Evolutionary conservation across 2,113 vertebrate species (phyloP), one percentile per base, ranked within the genome.

Genomic region (Rafetus swinhoei): DNA sequence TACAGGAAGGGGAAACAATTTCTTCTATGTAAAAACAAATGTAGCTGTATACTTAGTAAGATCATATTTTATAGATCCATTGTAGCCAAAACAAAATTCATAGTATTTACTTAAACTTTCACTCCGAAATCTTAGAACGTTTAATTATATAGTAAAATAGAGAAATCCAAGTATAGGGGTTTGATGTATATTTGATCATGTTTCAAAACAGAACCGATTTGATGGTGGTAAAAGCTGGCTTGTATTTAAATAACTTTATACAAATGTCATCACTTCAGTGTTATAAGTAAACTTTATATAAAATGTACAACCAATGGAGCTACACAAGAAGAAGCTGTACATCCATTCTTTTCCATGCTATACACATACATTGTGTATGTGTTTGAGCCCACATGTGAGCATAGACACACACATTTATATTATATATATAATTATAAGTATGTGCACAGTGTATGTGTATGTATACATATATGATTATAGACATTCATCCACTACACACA

Each of bases 351-450:
- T 32, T n/a, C 32, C 32, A 35, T 69, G n/a, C 21, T 12, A 5
- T 15, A 27, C 52, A 19, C 7, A 16, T 4, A 27, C 2, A 72
- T 72, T 45, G 35, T 80, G 39, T 80, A 21, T 0, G 5, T 2
- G 27, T 21, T 18, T 7, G 1, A 29, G 32, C 24, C 9, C 22
- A 27, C 35, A 27, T 45, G 24, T 27, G 11, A 27, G 21, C 3
- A 0, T 2, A 45, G 45, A 45, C 45, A 1, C 0, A 1, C 3
- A 2, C 14, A 0, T 1, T 0, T 9, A 22, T 77, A 21, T 4
- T 1, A 0, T 3, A 1, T 54, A 65, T 16, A 0, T 2, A 45
- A 81, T 5, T 11, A 29, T 39, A 0, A 12, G n/a, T 27, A 2
- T 35, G 13, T 55, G 5, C 1, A n/a, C 0, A 13, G 74, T 16